Base-by-base conservation (phyloP, 2,113 vertebrate genomes). In the Mola mola region DNA sequence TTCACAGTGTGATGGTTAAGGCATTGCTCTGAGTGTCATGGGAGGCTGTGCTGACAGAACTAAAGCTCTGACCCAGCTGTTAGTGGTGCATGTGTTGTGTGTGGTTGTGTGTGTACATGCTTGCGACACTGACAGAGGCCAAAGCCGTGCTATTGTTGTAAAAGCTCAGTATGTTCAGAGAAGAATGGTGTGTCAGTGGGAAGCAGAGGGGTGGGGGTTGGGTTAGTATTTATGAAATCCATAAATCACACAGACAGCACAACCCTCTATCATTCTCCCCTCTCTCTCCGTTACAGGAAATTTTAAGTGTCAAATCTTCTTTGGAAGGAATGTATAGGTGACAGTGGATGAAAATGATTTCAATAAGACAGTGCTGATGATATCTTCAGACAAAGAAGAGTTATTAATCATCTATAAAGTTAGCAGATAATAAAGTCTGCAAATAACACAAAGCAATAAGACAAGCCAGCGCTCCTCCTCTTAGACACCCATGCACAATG, bases 191-290 rank as follows among this genome's bases (percentile, higher is more conserved):
- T 82, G 83, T 79, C 85, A 83, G 75, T 78, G 75, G 70, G 79
- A 51, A 84, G 83, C 66, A 58, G 78, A 75, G 78, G 66, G 59
- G 21, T 6, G 8, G 38, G 38, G n/a, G 28, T 29, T 4, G 5
- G 65, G 75, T 79, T 83, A 78, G 81, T 73, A 69, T 84, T 91
- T 90, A 91, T 91, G 90, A 91, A 88, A 87, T 88, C 87, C 86
- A 90, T 90, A 89, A 89, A 88, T 91, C 90, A 90, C 70, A 53
- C 44, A 83, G 87, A 89, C 88, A 88, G 83, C 84, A 43, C 42
- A 71, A 71, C 74, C 62, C 42, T 82, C 69, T 76, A 75, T 86
- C 79, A 78, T 76, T 46, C 69, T 57, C 71, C 56, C 66, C 65
- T 64, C 47, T n/a, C n/a, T 48, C 55, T 63, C 63, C 50, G 59